Evolutionary conservation across 2,888 invertebrate genomes (phyloP), one percentile per base, ranked within the genome.

Genomic region (Syrista parreyssii): DNA sequence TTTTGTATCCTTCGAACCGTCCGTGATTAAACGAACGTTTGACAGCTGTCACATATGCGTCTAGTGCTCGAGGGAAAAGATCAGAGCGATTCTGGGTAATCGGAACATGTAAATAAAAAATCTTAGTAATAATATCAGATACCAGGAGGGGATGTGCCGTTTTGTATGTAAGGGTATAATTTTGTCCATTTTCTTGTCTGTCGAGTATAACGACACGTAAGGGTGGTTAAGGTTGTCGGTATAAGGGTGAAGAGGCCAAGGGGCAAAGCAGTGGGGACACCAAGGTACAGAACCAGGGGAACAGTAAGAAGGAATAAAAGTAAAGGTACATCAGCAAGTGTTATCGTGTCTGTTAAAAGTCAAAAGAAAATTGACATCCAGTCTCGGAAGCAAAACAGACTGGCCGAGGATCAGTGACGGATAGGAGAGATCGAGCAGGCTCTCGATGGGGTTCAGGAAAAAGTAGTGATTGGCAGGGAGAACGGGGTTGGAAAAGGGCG

Each of bases 391-490:
- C 55, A 55, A 23, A 55, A 23, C 55, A 55, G 55, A 23, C 9
- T 55, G 55, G 23, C 55, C 55, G 1, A 55, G 23, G 55, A 55
- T 23, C 23, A 4, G 23, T 55, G 23, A 23, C 55, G 9, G 55
- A 55, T 55, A 55, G 55, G 55, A 55, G 55, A 55, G 55, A 55
- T 55, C 55, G 23, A n/a, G n/a, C 55, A 55, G 55, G 55, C 55
- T 55, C 55, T 55, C 55, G 55, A 55, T 55, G 55, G 71, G 31
- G 12, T 71, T 71, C 71, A 86, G 86, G 85, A 86, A 82, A 79
- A 88, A 88, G 83, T 88, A 86, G 89, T 89, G 90, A 90, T 91
- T 90, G 90, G 90, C 88, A 90, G 89, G 83, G 88, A 90, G 89
- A 82, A 83, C 82, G 76, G 89, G 88, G 89, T 87, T 88, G 88